Base-by-base conservation (phyloP, 2,888 invertebrate genomes). In the Drosophila gaucha region DNA sequence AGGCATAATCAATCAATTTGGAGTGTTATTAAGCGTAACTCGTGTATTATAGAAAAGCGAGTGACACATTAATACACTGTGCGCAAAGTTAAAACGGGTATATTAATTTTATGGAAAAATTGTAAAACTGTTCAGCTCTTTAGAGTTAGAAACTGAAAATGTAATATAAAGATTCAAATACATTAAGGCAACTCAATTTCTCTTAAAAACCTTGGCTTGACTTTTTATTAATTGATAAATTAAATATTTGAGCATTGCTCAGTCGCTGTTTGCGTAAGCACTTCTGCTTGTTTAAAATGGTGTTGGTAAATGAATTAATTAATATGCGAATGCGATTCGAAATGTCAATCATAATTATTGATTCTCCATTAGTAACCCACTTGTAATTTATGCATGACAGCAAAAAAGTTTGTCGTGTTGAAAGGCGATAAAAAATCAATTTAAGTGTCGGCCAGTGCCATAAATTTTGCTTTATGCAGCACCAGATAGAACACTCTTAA, bases 281-380 rank as follows among this genome's bases (percentile, higher is more conserved):
- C 0, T 44, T 20, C 30, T 3, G 14, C 10, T 3, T 22, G 5
- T 14, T 31, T 5, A 14, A 14, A 14, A 31, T 2, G 31, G 68
- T 75, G 68, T 67, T 47, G 46, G 43, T 55, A 65, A 68, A 63
- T 66, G 55, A 76, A 57, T 65, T 66, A 77, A 67, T 74, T 63
- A 46, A 62, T 63, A 41, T 46, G 47, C 43, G 49, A 55, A 31
- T 55, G 36, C 33, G 9, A 57, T 35, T 39, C 8, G 6, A 8
- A 60, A 35, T 87, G 83, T 85, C 88, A 82, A 74, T 87, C 79
- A 87, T 79, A 67, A 82, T 85, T 82, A 87, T 82, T 79, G 82
- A 87, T 87, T 85, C 83, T 82, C 73, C 69, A 82, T 82, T 82
- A 75, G 67, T 44, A 50, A 41, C 49, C 51, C 30, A 20, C 31